Base-by-base conservation (phyloP, 1,140 invertebrate genomes). In the Uloborus diversus region DNA sequence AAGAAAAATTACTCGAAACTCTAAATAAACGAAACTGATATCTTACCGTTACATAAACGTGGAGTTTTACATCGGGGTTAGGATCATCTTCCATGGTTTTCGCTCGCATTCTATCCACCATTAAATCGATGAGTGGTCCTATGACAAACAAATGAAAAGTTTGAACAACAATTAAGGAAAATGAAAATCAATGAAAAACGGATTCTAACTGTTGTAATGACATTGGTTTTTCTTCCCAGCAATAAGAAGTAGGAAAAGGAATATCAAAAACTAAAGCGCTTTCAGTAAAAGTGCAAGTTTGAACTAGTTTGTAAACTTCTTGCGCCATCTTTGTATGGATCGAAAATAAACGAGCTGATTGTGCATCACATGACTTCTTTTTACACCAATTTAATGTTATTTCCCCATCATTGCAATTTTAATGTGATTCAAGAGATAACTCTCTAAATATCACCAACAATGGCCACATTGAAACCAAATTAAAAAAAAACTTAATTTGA, bases 31-130 rank as follows among this genome's bases (percentile, higher is more conserved):
- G 33, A n/a, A 62, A 3, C 20, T n/a, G 3, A 25, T 49, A 1
- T 25, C 64, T 68, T 51, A 68, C 64, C 42, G 64, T 68, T 11
- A 68, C 28, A 7, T 68, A 68, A 0, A 68, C 42, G 27, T 47
- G 47, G 42, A 68, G 37, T 49, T 30, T 32, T 25, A 64, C 42
- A 0, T 25, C 11, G 4, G 33, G 33, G 2, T 23, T n/a, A 28
- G 64, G 64, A 27, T 68, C 42, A 20, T 51, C 42, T 9, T 7
- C 23, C 14, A 68, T 27, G 4, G 17, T 32, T 30, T 68, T 68
- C 17, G 23, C 64, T 68, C 27, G 11, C 64, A 68, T 68, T 49
- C 64, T 13, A 4, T 49, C 64, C 0, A 30, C 20, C 9, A 68
- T 14, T 2, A 68, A 33, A n/a, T 68, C 37, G 9, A 68, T 28